Evolutionary conservation across 2,113 vertebrate genomes (phyloP), one percentile per base, ranked within the genome.

Genomic region (Sphaerodactylus townsendi): DNA sequence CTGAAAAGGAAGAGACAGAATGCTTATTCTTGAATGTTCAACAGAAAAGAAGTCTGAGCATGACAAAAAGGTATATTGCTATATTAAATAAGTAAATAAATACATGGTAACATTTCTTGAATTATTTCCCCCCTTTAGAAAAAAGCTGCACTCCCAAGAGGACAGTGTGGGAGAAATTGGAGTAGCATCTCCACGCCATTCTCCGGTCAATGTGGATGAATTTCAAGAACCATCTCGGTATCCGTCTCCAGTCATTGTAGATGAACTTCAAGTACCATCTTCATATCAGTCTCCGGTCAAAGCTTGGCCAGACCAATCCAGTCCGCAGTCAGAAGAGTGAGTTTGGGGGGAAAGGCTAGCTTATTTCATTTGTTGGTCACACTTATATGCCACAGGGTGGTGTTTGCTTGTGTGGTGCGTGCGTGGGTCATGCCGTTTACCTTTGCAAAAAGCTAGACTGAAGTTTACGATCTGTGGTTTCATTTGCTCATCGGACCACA

Each of bases 261-360:
- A 94, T 0, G 79, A 96, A 48, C 81, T 90, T 46, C 87, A 35
- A 70, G 70, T 21, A 2, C 35, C 85, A 48, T 89, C 92, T 11
- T 7, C 59, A 10, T 28, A 62, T 25, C 94, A 91, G 65, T 91
- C 93, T 50, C 90, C 72, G 0, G 68, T 95, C 71, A 86, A 13
- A 44, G 95, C 92, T 3, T 98, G 91, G 84, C 94, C 88, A 1
- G 90, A 87, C 70, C 95, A 96, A 79, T 33, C 94, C 0, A 94
- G 90, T 14, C 90, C 94, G 0, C 94, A 97, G 87, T 94, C 91
- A 33, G 96, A 95, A 0, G 94, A 97, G 33, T 95, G 86, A 87
- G 92, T 81, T 4, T 3, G n/a, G 35, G 66, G 44, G n/a, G 9
- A 0, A 3, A 30, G 4, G n/a, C 46, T n/a, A 4, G 23, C 5